A percentile compares a stretch with the other conserved stretches of the same genome.
phyloP scores from a whole-genome alignment of 1,140 invertebrate species.

The Heliconius hermathena region DNA sequence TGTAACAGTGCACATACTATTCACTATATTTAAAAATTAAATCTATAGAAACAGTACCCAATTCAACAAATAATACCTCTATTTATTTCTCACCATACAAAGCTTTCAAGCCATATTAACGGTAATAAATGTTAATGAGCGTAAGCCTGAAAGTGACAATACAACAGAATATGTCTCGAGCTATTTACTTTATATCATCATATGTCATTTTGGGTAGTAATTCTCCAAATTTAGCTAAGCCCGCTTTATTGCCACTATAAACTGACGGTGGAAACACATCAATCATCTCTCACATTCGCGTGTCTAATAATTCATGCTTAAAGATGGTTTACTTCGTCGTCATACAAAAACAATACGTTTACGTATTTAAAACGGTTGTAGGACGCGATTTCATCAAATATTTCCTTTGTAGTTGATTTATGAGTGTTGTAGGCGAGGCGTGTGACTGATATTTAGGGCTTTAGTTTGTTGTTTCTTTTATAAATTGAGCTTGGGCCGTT shows the following conservation, averaged over 20 bases:
- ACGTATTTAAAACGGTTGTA: slow-evolving; percentile 28
- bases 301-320: slow-evolving; percentile 41
- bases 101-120: neutral
- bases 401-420: slow-evolving; percentile 45
- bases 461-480: neutral
- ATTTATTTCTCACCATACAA: neutral
- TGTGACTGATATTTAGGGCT: slow-evolving; percentile 12
- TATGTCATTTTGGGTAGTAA: slow-evolving; percentile 30
- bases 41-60: neutral
- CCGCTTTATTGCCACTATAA: slow-evolving; percentile 42
- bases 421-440: slow-evolving; percentile 18
- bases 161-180: slow-evolving; percentile 20
- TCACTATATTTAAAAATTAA: neutral
- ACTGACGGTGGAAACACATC: slow-evolving; percentile 38
- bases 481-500: neutral
- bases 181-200: slow-evolving; percentile 30
- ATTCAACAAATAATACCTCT: neutral
- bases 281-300: slow-evolving; percentile 40
- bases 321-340: slow-evolving; percentile 34
- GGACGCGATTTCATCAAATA: slow-evolving; percentile 30
- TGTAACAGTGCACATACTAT: neutral
- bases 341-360: slow-evolving; percentile 43
- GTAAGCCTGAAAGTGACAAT: slow-evolving; percentile 24
- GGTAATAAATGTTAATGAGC: slow-evolving; percentile 27
- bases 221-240: slow-evolving; percentile 34